Evolutionary conservation across 2,113 vertebrate species (phyloP).

Genomic region (Heptranchias perlo): DNA sequence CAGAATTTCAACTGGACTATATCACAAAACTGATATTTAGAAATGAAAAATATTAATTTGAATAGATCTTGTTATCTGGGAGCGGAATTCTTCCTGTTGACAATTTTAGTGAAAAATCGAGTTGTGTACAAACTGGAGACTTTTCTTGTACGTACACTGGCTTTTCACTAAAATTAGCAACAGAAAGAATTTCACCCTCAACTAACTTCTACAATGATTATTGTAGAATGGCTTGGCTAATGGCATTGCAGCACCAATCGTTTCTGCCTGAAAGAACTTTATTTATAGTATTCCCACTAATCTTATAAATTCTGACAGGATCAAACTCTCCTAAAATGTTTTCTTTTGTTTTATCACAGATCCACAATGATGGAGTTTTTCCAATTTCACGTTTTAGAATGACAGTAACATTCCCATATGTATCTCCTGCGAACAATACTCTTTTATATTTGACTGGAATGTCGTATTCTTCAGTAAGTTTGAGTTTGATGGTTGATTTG

Average conservation of each 20-base stretch:
- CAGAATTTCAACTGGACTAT: neutral
- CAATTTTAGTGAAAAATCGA: neutral
- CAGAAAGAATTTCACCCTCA: neutral
- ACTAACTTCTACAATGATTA: neutral
- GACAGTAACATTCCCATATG: slow-evolving; percentile 66
- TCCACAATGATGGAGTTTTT: slow-evolving; percentile 63
- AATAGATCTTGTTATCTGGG: neutral
- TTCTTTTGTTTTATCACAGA: slow-evolving; percentile 53
- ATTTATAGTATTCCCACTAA: neutral
- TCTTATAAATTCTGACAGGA: neutral
- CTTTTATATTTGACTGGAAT: slow-evolving; percentile 74
- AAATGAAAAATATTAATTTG: neutral
- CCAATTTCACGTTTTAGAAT: slow-evolving; percentile 66
- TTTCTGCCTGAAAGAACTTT: neutral
- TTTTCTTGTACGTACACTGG: neutral
- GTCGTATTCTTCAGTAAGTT: slow-evolving; percentile 61
- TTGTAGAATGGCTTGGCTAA: neutral
- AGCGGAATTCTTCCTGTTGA: neutral
- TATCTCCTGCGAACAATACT: slow-evolving; percentile 60
- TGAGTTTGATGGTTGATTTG: neutral
- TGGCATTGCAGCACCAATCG: neutral
- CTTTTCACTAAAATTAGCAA: neutral
- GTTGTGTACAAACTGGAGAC: neutral
- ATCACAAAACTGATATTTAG: neutral
- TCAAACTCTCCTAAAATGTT: neutral